Evolutionary conservation across 2,797 vertebrate genomes (phyloP).

Genomic region (Tiaroga cobitis): DNA sequence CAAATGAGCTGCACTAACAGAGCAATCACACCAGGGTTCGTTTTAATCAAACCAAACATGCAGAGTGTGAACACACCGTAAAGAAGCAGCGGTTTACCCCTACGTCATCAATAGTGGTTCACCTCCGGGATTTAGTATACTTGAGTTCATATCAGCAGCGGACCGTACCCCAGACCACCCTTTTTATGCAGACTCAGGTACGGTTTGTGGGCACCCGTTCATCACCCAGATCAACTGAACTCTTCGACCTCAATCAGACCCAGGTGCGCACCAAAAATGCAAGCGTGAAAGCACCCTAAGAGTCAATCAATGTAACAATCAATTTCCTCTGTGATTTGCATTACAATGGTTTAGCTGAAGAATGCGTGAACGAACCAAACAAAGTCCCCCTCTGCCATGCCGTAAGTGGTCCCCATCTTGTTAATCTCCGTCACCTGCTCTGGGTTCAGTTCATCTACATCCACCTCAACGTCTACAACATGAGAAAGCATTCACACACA

Average conservation of each 20-base stretch:
- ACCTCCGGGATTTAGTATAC: not conserved
- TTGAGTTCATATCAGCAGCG: not conserved
- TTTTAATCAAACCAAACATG: no score
- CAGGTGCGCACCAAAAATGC: not conserved
- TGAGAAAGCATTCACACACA: slow-evolving; percentile 11
- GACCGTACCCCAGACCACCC: not conserved
- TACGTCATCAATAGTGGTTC: not conserved
- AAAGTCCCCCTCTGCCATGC: slow-evolving; percentile 95
- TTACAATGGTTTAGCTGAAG: not conserved
- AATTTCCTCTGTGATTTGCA: not conserved
- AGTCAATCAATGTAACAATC: not conserved
- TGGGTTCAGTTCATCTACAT: slow-evolving; percentile 91
- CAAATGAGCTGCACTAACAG: no score
- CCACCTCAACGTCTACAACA: slow-evolving; percentile 92
- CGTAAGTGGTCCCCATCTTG: slow-evolving; percentile 93
- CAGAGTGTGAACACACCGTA: no score
- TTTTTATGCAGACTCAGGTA: rapidly evolving
- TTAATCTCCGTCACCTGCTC: slow-evolving; percentile 93
- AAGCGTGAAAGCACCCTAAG: not conserved
- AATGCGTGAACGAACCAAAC: slow-evolving; percentile 69
- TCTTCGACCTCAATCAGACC: not conserved
- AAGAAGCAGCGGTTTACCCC: no score
- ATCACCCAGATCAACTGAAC: not conserved
- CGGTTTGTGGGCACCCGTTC: not conserved
- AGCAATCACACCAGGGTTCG: no score